Evolutionary conservation across 2,113 vertebrate species (phyloP).

Genomic region (Elephas maximus): DNA sequence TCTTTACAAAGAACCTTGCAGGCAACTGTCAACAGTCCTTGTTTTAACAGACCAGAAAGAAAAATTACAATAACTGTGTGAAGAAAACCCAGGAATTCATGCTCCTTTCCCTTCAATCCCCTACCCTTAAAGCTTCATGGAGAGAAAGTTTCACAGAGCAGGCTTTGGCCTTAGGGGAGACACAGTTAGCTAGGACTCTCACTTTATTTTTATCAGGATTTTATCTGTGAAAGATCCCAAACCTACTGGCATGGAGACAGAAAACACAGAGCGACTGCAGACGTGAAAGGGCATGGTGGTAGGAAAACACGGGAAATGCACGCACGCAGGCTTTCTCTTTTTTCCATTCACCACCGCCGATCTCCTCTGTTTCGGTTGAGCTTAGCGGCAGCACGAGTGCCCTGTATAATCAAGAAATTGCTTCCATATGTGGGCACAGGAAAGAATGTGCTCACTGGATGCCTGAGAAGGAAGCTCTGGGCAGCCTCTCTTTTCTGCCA

Average conservation of each 20-base stretch:
- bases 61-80: slow-evolving; percentile 54
- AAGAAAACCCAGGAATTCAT: slow-evolving; percentile 62
- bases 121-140: not conserved
- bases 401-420: slow-evolving; percentile 80
- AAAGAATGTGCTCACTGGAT: slow-evolving; percentile 76
- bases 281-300: rapidly evolving
- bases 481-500: slow-evolving; percentile 76
- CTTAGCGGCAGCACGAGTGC: slow-evolving; percentile 72
- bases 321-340: not conserved
- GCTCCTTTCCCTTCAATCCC: not conserved
- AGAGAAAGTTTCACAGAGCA: not conserved
- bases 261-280: not conserved
- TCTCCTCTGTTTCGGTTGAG: slow-evolving; percentile 64
- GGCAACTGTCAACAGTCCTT: not conserved
- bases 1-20: slow-evolving; percentile 12
- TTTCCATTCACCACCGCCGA: slow-evolving; percentile 58
- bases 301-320: not conserved
- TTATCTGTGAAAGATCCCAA: slow-evolving; percentile 34
- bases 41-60: slow-evolving; percentile 43
- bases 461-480: slow-evolving; percentile 66
- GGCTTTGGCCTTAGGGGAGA: not conserved
- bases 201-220: slow-evolving; percentile 23
- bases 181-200: not conserved
- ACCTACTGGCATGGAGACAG: not conserved
- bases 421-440: slow-evolving; percentile 83